These are phyloP conservation scores for Tetranychus piercei DNA, from an alignment of 2,888 invertebrate genomes.

Conservation along the genomic window DNA sequence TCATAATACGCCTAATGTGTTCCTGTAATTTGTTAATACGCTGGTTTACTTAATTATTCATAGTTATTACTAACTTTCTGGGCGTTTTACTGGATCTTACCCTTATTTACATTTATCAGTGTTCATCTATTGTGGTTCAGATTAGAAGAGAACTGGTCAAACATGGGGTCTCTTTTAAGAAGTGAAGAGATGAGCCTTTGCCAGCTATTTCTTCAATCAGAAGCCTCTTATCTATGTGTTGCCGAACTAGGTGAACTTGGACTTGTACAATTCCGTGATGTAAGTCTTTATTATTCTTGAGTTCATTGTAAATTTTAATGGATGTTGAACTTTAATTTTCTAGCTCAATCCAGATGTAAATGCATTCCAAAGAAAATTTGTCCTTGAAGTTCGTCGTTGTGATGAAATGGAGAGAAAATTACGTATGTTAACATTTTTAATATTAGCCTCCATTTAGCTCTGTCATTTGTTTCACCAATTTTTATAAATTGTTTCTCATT, in stretches of 20 bases:
- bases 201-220: slow-evolving; percentile 88
- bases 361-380: slow-evolving; percentile 24
- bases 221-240: slow-evolving; percentile 79
- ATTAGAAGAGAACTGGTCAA: not conserved
- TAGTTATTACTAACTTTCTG: too few species aligned
- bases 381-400: slow-evolving; percentile 23
- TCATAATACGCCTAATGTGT: too few species aligned
- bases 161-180: slow-evolving; percentile 69
- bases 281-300: slow-evolving; percentile 40
- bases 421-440: slow-evolving; percentile 11
- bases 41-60: too few species aligned
- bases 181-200: slow-evolving; percentile 97
- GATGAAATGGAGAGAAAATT: slow-evolving; percentile 24
- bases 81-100: too few species aligned
- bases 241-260: slow-evolving; percentile 86
- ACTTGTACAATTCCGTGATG: slow-evolving; percentile 83
- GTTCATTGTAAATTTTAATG: not conserved
- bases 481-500: not conserved
- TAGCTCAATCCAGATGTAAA: slow-evolving; percentile 23
- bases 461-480: not conserved
- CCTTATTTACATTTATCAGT: too few species aligned
- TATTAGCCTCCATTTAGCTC: not conserved
- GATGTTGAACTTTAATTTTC: not conserved
- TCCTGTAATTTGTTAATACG: too few species aligned
- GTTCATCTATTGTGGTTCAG: too few species aligned